Base-by-base conservation (phyloP, 2,113 vertebrate genomes). In the Cyprinus carpio region DNA sequence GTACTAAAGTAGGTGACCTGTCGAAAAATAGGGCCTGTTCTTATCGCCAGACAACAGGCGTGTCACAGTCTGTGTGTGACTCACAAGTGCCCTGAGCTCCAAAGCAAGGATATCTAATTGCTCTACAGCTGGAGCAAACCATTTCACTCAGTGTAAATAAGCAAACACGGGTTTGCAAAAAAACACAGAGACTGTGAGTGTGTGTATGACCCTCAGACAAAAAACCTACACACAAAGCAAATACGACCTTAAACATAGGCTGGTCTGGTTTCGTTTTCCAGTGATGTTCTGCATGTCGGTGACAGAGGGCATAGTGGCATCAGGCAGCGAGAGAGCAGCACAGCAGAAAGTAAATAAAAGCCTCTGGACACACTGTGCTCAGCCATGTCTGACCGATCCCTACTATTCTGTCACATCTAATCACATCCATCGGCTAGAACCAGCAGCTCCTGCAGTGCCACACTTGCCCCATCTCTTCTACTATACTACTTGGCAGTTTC, bases 1-100 rank as follows among this genome's bases (percentile, higher is more conserved):
- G 1, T 9, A 58, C 51, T n/a, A 77, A 60, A 18, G 29, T 34
- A 69, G 37, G 49, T 71, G 46, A 49, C 58, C 69, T 72, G 62
- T 6, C 37, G n/a, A 75, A 54, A 54, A 75, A 75, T 9, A n/a
- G 23, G 43, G 76, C 34, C 34, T 62, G 27, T 49, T 67, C 25
- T 83, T 46, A 89, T 79, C 75, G 27, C 82, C 64, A 82, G 56
- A 86, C 85, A 88, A 82, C 85, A 85, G 77, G 64, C 83, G 77
- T 40, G 54, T 82, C 25, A 37, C 82, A 81, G 23, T 77, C 27
- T 27, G 72, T 25, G 37, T 13, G 40, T 15, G 40, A 43, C 40
- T 27, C 25, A 25, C 60, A 62, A 12, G 43, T 46, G 43, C 43
- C 49, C 49, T 51, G 49, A 54, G 25, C 49, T 51, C 25, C 20